Conservation (phyloP, 2,797 vertebrate genomes). For the Acanthis flammea region DNA sequence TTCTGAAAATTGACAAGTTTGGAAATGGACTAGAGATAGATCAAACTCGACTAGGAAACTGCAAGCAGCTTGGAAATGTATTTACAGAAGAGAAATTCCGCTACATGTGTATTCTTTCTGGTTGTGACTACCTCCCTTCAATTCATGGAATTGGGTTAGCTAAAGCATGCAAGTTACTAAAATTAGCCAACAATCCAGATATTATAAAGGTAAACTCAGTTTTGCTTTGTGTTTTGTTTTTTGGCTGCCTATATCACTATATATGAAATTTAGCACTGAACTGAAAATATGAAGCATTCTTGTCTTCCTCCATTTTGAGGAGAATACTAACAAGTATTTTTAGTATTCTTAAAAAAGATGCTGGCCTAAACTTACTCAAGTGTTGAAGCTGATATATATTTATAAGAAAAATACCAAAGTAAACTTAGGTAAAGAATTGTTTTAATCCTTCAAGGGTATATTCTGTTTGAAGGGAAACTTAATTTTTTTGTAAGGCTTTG, state of each 20-base stretch:
- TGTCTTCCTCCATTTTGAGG: not conserved
- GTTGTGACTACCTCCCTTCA: conserved; percentile 94
- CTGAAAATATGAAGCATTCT: not conserved
- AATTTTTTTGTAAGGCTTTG: not conserved
- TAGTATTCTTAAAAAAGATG: not conserved
- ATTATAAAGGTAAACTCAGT: conserved; percentile 86
- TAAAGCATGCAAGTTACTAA: conserved; percentile 93
- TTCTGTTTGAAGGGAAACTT: not conserved
- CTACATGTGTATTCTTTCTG: conserved; percentile 97
- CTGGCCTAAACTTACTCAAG: not conserved
- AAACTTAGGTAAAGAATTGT: not conserved
- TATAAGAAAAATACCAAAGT: not conserved
- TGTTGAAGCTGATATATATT: not conserved
- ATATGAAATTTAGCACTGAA: not conserved
- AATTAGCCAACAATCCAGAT: conserved; percentile 90
- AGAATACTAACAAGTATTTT: not conserved
- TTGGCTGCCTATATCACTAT: not conserved
- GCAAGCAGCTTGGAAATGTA: conserved; percentile 87
- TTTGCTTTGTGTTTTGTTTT: not conserved
- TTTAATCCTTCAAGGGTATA: not conserved
- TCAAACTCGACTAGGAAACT: conserved; percentile 88
- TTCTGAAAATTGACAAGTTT: conserved; percentile 96
- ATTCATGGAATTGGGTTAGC: conserved; percentile 92
- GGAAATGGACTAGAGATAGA: conserved; percentile 94
- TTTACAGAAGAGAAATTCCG: conserved; percentile 98